phyloP scores from a whole-genome alignment of 2,888 invertebrate genomes.

The Hirtodrosophila alboralis region DNA sequence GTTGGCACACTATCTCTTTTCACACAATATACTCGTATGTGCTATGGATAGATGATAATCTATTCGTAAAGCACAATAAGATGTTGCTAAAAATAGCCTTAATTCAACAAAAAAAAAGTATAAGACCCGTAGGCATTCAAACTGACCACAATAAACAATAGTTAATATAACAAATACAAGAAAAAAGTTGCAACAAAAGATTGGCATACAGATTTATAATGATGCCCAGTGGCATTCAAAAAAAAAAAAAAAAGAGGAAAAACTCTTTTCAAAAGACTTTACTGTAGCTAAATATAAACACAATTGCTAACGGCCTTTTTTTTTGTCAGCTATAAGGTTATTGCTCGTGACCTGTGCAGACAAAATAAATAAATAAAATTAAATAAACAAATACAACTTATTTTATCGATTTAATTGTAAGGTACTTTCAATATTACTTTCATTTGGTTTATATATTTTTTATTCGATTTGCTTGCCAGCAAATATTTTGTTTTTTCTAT shows the following conservation, averaged over 20 bases:
- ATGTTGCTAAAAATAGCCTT: constrained; percentile 30
- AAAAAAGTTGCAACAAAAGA: constrained; percentile 42
- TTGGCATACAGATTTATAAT: constrained; percentile 26
- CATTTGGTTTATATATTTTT: too few relatives aligned
- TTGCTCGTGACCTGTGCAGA: constrained; percentile 11
- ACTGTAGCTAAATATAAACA: not conserved
- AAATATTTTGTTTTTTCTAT: too few relatives aligned
- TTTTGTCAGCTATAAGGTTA: constrained; percentile 8
- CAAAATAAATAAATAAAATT: not conserved
- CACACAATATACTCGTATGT: constrained; percentile 1
- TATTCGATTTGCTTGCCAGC: too few relatives aligned
- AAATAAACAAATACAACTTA: not conserved
- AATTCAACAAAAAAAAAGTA: too few relatives aligned
- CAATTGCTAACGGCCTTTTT: constrained; percentile 14
- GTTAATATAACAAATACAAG: constrained; percentile 41
- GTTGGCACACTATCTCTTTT: constrained; percentile 1
- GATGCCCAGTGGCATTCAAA: constrained; percentile 39
- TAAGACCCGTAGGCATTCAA: constrained; percentile 26
- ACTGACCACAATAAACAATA: constrained; percentile 40
- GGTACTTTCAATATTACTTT: too few relatives aligned
- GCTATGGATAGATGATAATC: constrained; percentile 10
- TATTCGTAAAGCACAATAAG: constrained; percentile 20
- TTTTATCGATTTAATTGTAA: too few relatives aligned
- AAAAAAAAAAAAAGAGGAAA: not conserved
- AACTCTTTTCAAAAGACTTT: constrained; percentile 19